Base-by-base conservation (phyloP, 2,888 invertebrate genomes). In the Eledone cirrhosa region DNA sequence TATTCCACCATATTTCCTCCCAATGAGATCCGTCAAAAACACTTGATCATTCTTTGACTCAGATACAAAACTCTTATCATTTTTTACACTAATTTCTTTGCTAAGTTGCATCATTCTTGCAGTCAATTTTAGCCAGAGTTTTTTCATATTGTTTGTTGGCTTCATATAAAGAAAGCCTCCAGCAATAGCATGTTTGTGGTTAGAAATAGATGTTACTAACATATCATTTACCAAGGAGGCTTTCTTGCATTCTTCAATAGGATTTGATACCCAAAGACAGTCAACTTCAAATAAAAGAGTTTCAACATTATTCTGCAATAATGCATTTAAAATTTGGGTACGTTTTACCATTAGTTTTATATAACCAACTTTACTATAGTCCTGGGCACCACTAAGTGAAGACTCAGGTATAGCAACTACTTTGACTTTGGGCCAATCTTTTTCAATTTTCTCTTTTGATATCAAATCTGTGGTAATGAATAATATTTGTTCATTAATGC, bases 261-360 rank as follows among this genome's bases (percentile, higher is more conserved):
- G 86, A 77, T 87, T 84, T n/a, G 76, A 72, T n/a, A 86, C 69
- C 85, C 85, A 87, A 3, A 86, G 67, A 76, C 86, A 85, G 79
- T 87, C 87, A 1, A 86, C 85, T 79, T 87, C 87, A 81, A 87
- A 87, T 11, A 86, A 77, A 67, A 86, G 85, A 3, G 86, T 77
- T 67, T 82, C 83, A 31, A 86, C 74, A 24, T 83, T 77, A 19
- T 82, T 78, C 75, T 81, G 77, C 2, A 86, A 69, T 67, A 86
- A 80, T 0, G 80, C 59, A 29, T 82, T 69, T 16, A 86, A 63
- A 69, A 84, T 80, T 76, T 83, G 81, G 16, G 86, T 85, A 48
- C 87, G 80, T 27, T 82, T 77, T 7, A 84, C 80, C 86, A 86
- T 86, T 19, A 87, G 80, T 74, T 82, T 83, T 3, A 86, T 82